A percentile compares a stretch with the other conserved stretches of the same genome.
phyloP scores from a whole-genome alignment of 2,888 invertebrate species.

The Tanytarsus gracilentus region DNA sequence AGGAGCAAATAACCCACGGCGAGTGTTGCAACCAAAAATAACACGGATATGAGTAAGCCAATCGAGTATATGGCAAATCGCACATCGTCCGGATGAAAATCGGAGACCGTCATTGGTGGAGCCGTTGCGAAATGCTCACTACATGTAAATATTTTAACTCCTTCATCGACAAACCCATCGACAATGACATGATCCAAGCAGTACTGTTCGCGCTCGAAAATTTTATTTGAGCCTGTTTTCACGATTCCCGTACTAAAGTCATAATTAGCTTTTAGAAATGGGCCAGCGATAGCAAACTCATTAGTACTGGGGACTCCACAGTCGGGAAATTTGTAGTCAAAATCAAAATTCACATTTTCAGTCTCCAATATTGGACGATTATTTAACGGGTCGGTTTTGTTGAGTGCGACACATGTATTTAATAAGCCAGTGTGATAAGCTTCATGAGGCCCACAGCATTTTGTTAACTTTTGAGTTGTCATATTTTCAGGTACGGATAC shows the following conservation, averaged over 20 bases:
- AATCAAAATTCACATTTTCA: constrained; percentile 39
- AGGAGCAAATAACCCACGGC: constrained; percentile 71
- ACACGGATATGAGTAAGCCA: constrained; percentile 68
- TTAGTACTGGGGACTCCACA: constrained; percentile 45
- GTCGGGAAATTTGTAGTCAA: constrained; percentile 48
- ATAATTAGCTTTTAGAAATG: constrained; percentile 47
- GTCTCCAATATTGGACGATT: constrained; percentile 29
- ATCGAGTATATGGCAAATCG: constrained; percentile 67
- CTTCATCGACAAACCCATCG: constrained; percentile 20
- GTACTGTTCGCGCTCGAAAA: constrained; percentile 32
- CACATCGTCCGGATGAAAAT: constrained; percentile 42
- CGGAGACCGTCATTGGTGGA: background rate
- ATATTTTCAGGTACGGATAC: constrained; percentile 34
- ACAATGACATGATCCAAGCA: constrained; percentile 33
- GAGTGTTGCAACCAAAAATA: constrained; percentile 72
- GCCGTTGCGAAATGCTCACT: constrained; percentile 17
- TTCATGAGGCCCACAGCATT: constrained; percentile 62
- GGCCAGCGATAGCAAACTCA: constrained; percentile 52
- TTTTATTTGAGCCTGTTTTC: constrained; percentile 43
- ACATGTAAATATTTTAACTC: constrained; percentile 26
- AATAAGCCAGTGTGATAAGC: constrained; percentile 50
- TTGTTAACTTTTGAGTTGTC: constrained; percentile 43
- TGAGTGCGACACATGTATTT: constrained; percentile 35
- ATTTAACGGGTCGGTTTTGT: constrained; percentile 19
- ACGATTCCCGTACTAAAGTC: constrained; percentile 48